phyloP scores from a whole-genome alignment of 2,113 vertebrate species.

The Siniperca knerii region DNA sequence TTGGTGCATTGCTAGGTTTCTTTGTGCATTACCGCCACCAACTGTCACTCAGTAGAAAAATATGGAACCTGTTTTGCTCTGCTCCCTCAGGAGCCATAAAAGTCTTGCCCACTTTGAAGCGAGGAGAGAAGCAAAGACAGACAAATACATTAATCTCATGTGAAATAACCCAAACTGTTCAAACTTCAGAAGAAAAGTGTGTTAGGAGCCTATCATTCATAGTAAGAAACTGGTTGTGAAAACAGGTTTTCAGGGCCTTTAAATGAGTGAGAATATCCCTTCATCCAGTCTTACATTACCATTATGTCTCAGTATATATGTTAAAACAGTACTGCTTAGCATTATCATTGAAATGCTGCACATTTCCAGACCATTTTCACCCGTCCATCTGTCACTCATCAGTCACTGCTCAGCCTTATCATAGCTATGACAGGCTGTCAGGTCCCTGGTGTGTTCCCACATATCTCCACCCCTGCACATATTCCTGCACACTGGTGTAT shows the following conservation, averaged over 20 bases:
- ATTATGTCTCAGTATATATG: background rate
- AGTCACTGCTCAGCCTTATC: slow-evolving; percentile 70
- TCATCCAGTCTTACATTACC: background rate
- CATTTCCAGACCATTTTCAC: slow-evolving; percentile 38
- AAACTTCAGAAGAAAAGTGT: background rate
- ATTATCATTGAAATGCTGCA: slow-evolving; percentile 44
- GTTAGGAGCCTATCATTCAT: background rate
- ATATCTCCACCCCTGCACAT: slow-evolving; percentile 54
- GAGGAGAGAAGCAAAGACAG: background rate
- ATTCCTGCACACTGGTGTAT: slow-evolving; percentile 36
- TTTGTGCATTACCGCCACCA: background rate
- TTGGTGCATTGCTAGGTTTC: background rate
- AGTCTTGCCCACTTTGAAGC: background rate
- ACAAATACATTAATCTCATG: background rate
- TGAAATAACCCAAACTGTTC: background rate
- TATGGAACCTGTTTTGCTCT: background rate
- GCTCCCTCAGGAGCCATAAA: background rate
- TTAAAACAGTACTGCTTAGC: slow-evolving; percentile 3
- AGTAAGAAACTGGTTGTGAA: background rate
- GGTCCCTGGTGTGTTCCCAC: slow-evolving; percentile 62
- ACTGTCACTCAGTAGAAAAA: too few species aligned
- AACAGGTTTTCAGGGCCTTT: background rate
- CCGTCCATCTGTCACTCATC: slow-evolving; percentile 74
- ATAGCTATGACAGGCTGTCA: slow-evolving; percentile 58
- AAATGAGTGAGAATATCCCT: background rate